Evolutionary conservation across 2,797 vertebrate species (phyloP).

Genomic region (Mastacembelus armatus): DNA sequence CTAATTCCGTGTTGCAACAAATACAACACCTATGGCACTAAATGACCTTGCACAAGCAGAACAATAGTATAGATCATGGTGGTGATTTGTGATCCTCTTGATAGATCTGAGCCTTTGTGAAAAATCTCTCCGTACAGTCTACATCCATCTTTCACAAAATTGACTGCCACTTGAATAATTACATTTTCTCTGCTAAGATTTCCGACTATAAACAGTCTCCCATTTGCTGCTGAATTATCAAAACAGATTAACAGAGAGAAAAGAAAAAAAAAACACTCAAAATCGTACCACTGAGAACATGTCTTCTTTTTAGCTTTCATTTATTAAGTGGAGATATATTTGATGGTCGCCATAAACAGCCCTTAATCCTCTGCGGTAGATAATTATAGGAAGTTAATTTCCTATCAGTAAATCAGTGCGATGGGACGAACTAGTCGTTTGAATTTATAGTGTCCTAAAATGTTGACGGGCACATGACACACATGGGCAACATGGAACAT

Average conservation of each 20-base stretch:
- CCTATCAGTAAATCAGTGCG: constrained; percentile 46
- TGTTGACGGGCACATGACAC: constrained; percentile 11
- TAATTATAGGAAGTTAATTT: constrained; percentile 80
- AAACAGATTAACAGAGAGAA: constrained; percentile 70
- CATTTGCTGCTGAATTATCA: constrained; percentile 63
- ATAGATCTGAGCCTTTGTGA: constrained; percentile 45
- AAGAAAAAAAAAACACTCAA: constrained; percentile 31
- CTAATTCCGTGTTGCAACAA: constrained; percentile 25
- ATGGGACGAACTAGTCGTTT: constrained; percentile 45
- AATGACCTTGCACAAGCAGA: constrained; percentile 47
- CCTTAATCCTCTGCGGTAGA: constrained; percentile 75
- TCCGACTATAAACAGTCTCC: constrained; percentile 64
- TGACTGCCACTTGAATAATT: constrained; percentile 67
- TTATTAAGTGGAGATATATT: constrained; percentile 73
- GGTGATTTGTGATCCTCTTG: constrained; percentile 46
- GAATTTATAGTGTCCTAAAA: constrained; percentile 23
- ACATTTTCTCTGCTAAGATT: constrained; percentile 66
- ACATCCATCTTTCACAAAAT: constrained; percentile 52
- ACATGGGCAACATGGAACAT: neutral
- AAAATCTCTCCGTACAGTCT: constrained; percentile 26
- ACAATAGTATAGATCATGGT: constrained; percentile 21
- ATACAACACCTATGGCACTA: constrained; percentile 1
- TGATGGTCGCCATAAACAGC: constrained; percentile 78
- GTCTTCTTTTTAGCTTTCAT: constrained; percentile 65
- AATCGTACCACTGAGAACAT: constrained; percentile 60